phyloP scores from a whole-genome alignment of 1,140 invertebrate species.

The Solen grandis region DNA sequence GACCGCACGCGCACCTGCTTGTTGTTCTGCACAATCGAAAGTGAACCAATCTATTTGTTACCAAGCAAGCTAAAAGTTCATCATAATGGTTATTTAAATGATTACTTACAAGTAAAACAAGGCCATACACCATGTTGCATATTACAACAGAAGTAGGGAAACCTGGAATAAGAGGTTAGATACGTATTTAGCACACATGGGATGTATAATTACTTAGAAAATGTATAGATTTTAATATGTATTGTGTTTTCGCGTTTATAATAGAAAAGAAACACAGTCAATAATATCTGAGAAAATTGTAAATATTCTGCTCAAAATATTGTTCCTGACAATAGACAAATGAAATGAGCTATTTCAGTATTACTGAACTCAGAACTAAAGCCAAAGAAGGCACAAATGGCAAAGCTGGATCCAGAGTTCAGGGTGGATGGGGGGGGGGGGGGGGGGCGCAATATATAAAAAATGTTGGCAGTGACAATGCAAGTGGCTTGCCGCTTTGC shows the following conservation, averaged over 20 bases:
- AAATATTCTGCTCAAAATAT: neutral
- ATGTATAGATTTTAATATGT: neutral
- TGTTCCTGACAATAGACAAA: neutral
- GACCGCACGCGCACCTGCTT: too few relatives aligned
- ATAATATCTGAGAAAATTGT: neutral
- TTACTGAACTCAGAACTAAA: neutral
- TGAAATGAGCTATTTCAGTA: neutral
- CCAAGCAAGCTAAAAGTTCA: conserved; percentile 39
- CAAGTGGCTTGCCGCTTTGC: too few relatives aligned
- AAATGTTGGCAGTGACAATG: too few relatives aligned
- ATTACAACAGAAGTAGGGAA: conserved; percentile 58
- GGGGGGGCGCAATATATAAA: too few relatives aligned
- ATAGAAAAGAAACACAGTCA: neutral
- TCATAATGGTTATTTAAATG: conserved; percentile 12
- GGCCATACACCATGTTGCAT: conserved; percentile 50
- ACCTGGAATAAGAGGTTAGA: conserved; percentile 53
- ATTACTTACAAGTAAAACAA: neutral
- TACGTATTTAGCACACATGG: too few relatives aligned
- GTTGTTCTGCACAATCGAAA: neutral
- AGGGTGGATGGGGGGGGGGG: too few relatives aligned
- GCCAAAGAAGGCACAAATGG: neutral
- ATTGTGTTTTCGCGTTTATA: conserved; percentile 7
- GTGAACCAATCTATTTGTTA: conserved; percentile 4
- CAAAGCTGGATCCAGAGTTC: neutral
- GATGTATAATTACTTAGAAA: too few relatives aligned